Base-by-base conservation (phyloP, 2,113 vertebrate genomes). In the Peromyscus californicus region DNA sequence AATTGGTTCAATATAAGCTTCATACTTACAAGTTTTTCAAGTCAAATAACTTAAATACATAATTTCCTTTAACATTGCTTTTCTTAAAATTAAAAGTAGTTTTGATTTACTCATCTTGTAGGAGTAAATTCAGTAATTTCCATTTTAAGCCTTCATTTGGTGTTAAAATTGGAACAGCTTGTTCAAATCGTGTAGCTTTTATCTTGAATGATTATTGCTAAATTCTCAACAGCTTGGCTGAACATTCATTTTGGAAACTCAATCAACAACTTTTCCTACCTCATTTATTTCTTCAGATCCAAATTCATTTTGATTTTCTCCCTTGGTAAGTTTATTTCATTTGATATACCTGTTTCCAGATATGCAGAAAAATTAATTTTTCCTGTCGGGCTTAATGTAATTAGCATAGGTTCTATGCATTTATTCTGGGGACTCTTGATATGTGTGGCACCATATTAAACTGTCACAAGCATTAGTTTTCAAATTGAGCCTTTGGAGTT, bases 111-210 rank as follows among this genome's bases (percentile, higher is more conserved):
- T 96, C 59, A 92, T 93, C 42, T 83, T 74, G n/a, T 88, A 59
- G 88, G 90, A 97, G 67, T 92, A 79, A 94, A 39, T 82, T 17
- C 39, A 85, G 67, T 74, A 69, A 75, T 95, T 89, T 97, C 80
- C 91, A 95, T 95, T 97, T 93, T 95, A 93, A 97, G 75, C 74
- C 45, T 95, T 39, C 17, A 90, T 90, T 95, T 74, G 70, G 79
- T 97, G 90, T 95, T 97, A 97, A 97, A 97, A 96, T 98, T 97
- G 95, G 97, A 95, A 96, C 75, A 95, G 93, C 29, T 96, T 97
- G 79, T 96, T 97, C 91, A 88, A 89, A 85, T 86, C 45, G 4
- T 91, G 24, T 69, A 33, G 21, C 76, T 97, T 97, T 98, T 97
- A 96, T 97, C 97, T 96, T 94, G 76, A 86, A n/a, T 93, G 94